Percentiles rank a stretch among this genome's conserved stretches.
Conservation (phyloP, 2,113 vertebrate species). For the Chiloscyllium plagiosum region DNA sequence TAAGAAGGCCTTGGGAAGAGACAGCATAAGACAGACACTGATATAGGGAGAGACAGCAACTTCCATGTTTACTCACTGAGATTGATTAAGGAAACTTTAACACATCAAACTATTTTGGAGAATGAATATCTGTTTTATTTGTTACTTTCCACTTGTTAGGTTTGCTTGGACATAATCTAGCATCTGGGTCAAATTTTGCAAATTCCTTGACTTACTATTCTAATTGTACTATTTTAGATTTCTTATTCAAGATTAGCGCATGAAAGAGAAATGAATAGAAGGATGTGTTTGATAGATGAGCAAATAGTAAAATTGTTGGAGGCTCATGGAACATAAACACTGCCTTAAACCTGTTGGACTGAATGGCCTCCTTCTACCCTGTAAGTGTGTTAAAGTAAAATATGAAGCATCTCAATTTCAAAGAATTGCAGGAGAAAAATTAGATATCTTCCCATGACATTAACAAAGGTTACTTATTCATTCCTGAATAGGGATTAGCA, state of each 20-base stretch:
- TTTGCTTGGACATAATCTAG: not conserved
- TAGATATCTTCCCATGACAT: not conserved
- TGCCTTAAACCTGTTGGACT: too few species aligned
- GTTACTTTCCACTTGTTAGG: not conserved
- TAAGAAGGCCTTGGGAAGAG: too few species aligned
- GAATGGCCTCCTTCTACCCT: not conserved
- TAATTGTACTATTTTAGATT: not conserved
- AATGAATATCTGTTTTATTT: too few species aligned
- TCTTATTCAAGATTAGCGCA: not conserved
- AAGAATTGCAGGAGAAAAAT: not conserved
- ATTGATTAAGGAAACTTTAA: too few species aligned
- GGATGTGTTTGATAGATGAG: not conserved
- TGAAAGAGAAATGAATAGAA: not conserved
- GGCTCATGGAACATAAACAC: not conserved
- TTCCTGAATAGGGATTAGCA: not conserved
- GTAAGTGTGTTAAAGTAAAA: not conserved
- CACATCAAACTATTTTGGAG: too few species aligned
- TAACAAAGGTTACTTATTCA: not conserved
- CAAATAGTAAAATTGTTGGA: not conserved
- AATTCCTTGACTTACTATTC: not conserved
- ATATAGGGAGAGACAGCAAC: too few species aligned
- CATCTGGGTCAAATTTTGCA: not conserved
- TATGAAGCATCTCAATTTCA: not conserved
- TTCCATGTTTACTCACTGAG: not conserved
- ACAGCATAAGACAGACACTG: too few species aligned